phyloP scores from a whole-genome alignment of 2,888 invertebrate species.

The Acheta domesticus region DNA sequence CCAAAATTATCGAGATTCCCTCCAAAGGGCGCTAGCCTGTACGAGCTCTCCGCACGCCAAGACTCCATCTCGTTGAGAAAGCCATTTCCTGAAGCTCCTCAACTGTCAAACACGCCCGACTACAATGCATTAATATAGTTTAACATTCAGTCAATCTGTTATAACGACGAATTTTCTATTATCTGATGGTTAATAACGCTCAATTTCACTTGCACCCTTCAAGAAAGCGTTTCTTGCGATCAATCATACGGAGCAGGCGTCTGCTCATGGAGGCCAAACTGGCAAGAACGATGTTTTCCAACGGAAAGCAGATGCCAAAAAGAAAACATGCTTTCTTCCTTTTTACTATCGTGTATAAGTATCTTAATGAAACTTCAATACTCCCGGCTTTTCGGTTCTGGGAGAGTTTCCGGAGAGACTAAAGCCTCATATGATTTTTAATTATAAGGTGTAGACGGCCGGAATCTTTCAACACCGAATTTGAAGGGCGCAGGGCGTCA shows the following conservation, averaged over 20 bases:
- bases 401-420: not conserved
- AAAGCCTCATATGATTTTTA: constrained; percentile 26
- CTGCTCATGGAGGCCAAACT: constrained; percentile 21
- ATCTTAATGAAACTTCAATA: constrained; percentile 23
- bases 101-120: constrained; percentile 5
- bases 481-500: constrained; percentile 24
- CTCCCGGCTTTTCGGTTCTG: not conserved
- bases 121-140: not conserved
- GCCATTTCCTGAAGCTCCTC: not conserved
- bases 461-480: constrained; percentile 32
- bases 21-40: not conserved
- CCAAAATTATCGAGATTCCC: not conserved
- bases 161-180: constrained; percentile 25
- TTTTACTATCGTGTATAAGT: not conserved
- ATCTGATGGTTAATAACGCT: constrained; percentile 26
- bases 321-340: not conserved
- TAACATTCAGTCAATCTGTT: constrained; percentile 25
- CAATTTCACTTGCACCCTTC: constrained; percentile 31
- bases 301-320: not conserved
- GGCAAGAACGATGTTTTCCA: not conserved
- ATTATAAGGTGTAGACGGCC: constrained; percentile 30
- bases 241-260: constrained; percentile 24
- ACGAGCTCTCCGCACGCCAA: not conserved
- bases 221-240: constrained; percentile 25
- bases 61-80: not conserved